These are phyloP conservation scores for Cheirogaleus medius DNA, from an alignment of 2,113 vertebrate species.

Conservation along the genomic window DNA sequence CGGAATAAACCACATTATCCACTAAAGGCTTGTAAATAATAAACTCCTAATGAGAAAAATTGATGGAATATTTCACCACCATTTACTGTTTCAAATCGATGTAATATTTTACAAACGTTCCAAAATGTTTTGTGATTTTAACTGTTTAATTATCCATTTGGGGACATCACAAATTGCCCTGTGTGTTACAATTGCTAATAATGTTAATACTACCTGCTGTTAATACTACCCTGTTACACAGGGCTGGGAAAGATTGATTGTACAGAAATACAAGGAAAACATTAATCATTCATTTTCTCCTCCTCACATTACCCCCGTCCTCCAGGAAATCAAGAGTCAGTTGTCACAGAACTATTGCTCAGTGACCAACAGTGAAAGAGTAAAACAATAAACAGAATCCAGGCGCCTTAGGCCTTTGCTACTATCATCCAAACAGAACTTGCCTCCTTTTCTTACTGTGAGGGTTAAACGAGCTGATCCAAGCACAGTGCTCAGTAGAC, in stretches of 20 bases:
- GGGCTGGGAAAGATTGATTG: neutral
- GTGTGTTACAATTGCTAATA: neutral
- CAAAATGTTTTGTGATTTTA: neutral
- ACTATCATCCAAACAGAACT: neutral
- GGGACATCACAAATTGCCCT: neutral
- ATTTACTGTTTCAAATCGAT: neutral
- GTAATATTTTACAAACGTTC: neutral
- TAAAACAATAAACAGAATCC: neutral
- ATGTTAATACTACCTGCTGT: neutral
- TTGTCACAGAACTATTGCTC: neutral
- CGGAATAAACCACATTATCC: neutral
- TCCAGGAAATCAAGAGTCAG: accelerated
- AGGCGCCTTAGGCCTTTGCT: neutral
- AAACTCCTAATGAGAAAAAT: neutral
- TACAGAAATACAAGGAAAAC: neutral
- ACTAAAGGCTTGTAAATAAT: neutral
- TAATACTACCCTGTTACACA: too few species aligned
- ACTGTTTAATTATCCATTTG: neutral
- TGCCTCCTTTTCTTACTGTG: neutral
- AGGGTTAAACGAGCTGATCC: neutral
- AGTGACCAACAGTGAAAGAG: neutral
- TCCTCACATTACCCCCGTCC: neutral
- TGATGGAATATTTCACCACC: neutral
- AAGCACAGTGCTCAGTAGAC: neutral
- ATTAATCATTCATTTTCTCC: neutral